Evolutionary conservation across 2,797 vertebrate species (phyloP), one percentile per base, ranked within the genome.

Genomic region (Eurystomus glaucurus): DNA sequence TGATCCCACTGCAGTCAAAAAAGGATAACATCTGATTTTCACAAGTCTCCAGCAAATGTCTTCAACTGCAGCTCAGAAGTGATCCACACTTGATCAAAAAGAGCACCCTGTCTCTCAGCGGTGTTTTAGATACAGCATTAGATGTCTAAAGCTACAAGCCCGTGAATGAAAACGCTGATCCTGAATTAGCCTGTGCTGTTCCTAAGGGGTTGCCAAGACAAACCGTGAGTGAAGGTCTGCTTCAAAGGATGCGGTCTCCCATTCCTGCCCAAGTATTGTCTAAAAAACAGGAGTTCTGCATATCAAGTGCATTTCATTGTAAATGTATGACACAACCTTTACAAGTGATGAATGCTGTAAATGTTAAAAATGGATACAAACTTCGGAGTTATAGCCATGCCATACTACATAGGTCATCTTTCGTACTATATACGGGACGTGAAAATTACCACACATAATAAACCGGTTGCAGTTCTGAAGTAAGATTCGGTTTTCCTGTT

Each of bases 241-340:
- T 94, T 82, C 85, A 72, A 94, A 90, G 94, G 94, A 91, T 87
- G 88, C 82, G 91, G 92, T 88, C 72, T 86, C 62, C 65, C 41
- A 39, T 52, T 78, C 54, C 69, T 68, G 46, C 75, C 74, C 86
- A 95, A 87, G 23, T 43, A 65, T 69, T 81, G 69, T 75, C 76
- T 85, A 51, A 88, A 88, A 45, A 85, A 11, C 55, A 82, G 58
- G 80, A 85, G 62, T 88, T 84, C 62, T 90, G 69, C 93, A 37
- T 7, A 45, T 37, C 58, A 81, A 84, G 61, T 66, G 54, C 76
- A 90, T 69, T 92, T 90, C 31, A 57, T 13, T 83, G 76, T 45
- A 61, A 82, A 88, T 14, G 37, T 55, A 8, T 21, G 65, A 68
- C 23, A 55, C 35, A 78, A 35, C 7, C n/a, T 86, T 43, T 51